A percentile compares a stretch with the other conserved stretches of the same genome.
Evolutionary conservation across 2,113 vertebrate genomes (phyloP).

Genomic region (Anolis sagrei): DNA sequence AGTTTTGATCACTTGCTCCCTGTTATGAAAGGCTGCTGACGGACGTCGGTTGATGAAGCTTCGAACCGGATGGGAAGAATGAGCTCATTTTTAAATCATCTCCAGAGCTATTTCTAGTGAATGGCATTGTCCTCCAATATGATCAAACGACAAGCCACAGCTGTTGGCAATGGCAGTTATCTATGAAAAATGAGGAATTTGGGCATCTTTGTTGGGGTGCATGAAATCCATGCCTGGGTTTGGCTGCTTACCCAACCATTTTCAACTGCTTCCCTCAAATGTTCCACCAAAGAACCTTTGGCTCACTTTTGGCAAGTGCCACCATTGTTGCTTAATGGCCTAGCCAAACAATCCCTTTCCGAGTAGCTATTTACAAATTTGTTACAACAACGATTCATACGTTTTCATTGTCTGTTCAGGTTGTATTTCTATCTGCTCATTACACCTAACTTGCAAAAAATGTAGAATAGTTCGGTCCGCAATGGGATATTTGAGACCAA

Average conservation of each 20-base stretch:
- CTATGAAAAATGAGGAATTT: conserved; percentile 57
- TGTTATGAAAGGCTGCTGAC: conserved; percentile 21
- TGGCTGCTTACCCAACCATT: not conserved
- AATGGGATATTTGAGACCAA: not conserved
- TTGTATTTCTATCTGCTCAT: conserved; percentile 27
- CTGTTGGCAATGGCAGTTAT: conserved; percentile 57
- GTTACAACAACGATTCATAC: not conserved
- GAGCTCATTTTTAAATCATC: conserved; percentile 10
- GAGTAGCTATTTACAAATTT: conserved; percentile 19
- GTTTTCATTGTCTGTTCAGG: not conserved
- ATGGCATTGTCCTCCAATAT: conserved; percentile 35
- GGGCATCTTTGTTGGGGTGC: conserved; percentile 33
- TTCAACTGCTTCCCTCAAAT: not conserved
- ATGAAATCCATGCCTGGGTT: conserved; percentile 32
- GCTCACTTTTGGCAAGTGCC: conserved; percentile 14
- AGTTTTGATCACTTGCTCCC: conserved; percentile 15
- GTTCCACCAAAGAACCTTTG: conserved; percentile 12
- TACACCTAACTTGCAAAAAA: conserved; percentile 24
- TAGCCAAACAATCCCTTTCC: conserved; percentile 13
- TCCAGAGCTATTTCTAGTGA: conserved; percentile 1
- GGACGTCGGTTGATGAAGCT: not conserved
- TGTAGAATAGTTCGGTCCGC: conserved; percentile 3
- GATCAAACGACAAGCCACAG: conserved; percentile 55
- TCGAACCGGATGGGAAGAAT: conserved; percentile 31
- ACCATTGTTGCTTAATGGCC: not conserved